Evolutionary conservation across 2,888 invertebrate genomes (phyloP).

Genomic region (Calliopum simillimum): DNA sequence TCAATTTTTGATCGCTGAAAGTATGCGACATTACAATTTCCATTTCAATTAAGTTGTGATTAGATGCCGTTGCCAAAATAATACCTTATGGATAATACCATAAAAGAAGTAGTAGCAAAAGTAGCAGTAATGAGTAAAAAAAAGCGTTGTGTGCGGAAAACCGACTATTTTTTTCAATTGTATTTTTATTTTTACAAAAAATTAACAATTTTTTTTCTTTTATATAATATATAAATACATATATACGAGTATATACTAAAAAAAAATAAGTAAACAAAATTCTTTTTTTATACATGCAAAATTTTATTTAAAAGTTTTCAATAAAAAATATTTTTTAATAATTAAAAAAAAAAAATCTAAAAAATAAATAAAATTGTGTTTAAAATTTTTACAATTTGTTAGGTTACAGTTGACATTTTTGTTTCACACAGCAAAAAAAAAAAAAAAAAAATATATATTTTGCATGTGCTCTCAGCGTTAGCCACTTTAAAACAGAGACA

Average conservation of each 20-base stretch:
- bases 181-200: neutral
- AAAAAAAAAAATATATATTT: neutral
- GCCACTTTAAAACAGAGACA: too few relatives aligned
- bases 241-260: slow-evolving; percentile 37
- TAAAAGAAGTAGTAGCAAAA: slow-evolving; percentile 14
- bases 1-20: too few relatives aligned
- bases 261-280: neutral
- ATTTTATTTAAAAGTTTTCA: slow-evolving; percentile 19
- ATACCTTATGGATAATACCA: too few relatives aligned
- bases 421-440: neutral
- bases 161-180: neutral
- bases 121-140: slow-evolving; percentile 38
- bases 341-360: slow-evolving; percentile 9
- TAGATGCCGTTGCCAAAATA: too few relatives aligned
- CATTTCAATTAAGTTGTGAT: too few relatives aligned
- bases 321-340: slow-evolving; percentile 23
- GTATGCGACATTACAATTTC: too few relatives aligned
- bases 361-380: slow-evolving; percentile 19
- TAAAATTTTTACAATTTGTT: neutral
- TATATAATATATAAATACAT: slow-evolving; percentile 13
- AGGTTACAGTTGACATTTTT: neutral
- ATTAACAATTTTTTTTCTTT: neutral
- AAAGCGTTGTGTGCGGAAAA: slow-evolving; percentile 10
- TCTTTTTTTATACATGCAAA: slow-evolving; percentile 21
- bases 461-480: neutral